A percentile compares a stretch with the other conserved stretches of the same genome.
Evolutionary conservation across 2,797 vertebrate genomes (phyloP).

Genomic region (Clamator glandarius): DNA sequence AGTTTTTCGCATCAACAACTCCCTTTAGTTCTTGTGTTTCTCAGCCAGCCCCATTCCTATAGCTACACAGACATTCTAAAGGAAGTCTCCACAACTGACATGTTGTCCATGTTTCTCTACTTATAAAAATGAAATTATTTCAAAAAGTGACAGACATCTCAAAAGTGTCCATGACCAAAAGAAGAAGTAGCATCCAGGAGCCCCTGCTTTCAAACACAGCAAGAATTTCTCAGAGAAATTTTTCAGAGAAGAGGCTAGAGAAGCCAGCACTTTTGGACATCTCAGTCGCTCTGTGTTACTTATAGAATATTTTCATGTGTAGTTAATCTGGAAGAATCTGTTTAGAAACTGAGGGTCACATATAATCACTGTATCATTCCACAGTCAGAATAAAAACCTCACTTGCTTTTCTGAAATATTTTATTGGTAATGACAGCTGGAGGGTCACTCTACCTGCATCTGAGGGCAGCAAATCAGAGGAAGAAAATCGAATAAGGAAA

Average conservation of each 20-base stretch:
- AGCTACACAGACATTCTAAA: not conserved
- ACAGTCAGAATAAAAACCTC: not conserved
- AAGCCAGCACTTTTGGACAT: not conserved
- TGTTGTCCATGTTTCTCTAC: not conserved
- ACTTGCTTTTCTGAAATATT: not conserved
- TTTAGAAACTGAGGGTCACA: not conserved
- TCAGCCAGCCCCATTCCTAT: not conserved
- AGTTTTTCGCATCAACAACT: not conserved
- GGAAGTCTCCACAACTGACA: not conserved
- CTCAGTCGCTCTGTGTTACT: not conserved
- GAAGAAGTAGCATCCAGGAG: not conserved
- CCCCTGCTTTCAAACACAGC: not conserved
- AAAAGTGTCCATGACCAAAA: not conserved
- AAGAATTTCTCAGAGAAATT: not conserved
- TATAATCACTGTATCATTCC: not conserved
- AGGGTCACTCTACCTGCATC: fast-evolving
- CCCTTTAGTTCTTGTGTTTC: not conserved
- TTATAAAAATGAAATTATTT: not conserved
- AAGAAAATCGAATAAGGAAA: not conserved
- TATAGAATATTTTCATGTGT: not conserved
- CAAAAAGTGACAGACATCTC: not conserved
- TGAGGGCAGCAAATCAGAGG: not conserved
- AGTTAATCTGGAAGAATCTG: not conserved
- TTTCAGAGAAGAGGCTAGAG: not conserved
- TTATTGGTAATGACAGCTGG: not conserved